Evolutionary conservation across 2,797 vertebrate genomes (phyloP), one percentile per base, ranked within the genome.

Genomic region (Tiaroga cobitis): DNA sequence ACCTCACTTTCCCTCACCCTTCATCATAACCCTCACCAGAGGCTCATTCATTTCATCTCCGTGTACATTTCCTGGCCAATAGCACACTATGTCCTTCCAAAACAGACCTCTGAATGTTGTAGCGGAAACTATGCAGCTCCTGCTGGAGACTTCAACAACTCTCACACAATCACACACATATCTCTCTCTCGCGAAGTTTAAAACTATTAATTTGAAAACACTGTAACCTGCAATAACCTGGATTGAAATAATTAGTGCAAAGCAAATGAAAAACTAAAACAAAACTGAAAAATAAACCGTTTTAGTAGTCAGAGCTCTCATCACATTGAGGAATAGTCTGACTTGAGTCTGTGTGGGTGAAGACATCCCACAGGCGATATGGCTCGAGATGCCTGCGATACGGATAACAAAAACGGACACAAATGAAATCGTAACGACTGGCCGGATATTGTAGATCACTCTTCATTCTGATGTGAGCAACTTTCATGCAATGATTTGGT

Each of bases 51-150:
- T 85, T 92, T 93, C 92, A 90, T 93, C 91, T 89, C 85, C 82
- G 90, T 88, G 80, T 87, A 70, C 82, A 88, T 91, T 85, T 91
- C 88, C 91, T 94, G 93, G 93, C 93, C 87, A 86, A 89, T 83
- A 90, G 80, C 72, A 56, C 84, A 89, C 85, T 77, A 87, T 88
- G 91, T 94, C 93, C 93, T 92, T 94, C 91, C 89, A 93, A 80
- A 90, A 92, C 87, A 89, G 91, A 92, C 89, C 94, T 91, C 56
- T 80, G 69, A 79, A 93, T 86, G 89, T 76, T 24, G 91, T 89
- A 90, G 87, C 88, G 92, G 91, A 93, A 94, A 93, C 92, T 76
- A 89, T 91, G 92, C 86, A 72, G 76, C 65, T 56, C n/a, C 56
- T 43, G 26, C 24, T 61, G 54, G 70, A 74, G n/a, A 73, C 34